Conservation (phyloP, 2,888 invertebrate species). For the Crocallis elinguaria region DNA sequence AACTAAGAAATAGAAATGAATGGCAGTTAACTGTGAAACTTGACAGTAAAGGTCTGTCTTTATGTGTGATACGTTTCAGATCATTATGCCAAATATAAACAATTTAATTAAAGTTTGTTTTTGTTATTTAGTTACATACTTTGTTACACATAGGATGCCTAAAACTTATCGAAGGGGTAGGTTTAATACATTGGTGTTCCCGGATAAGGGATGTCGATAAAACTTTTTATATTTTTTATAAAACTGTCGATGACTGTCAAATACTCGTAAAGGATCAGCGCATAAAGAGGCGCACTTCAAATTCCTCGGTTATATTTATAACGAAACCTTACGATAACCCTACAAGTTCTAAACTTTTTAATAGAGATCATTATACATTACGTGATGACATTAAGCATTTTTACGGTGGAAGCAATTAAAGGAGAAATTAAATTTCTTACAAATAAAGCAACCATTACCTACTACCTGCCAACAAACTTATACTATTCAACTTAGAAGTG, state of each 20-base stretch:
- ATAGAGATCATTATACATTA: background rate
- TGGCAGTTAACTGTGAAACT: too few relatives aligned
- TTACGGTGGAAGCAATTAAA: too few relatives aligned
- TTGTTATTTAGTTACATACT: background rate
- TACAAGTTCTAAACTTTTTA: conserved; percentile 19
- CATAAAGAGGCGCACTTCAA: conserved; percentile 47
- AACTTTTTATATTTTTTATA: too few relatives aligned
- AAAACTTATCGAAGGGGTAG: conserved; percentile 20
- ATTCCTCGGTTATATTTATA: conserved; percentile 35
- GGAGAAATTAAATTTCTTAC: background rate
- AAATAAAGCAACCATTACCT: background rate
- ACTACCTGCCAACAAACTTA: too few relatives aligned
- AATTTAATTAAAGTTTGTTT: too few relatives aligned
- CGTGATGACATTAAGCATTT: background rate
- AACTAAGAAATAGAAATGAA: too few relatives aligned
- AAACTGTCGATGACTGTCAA: conserved; percentile 58
- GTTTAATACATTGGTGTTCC: conserved; percentile 30
- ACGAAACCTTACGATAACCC: conserved; percentile 4
- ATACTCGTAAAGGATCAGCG: conserved; percentile 61
- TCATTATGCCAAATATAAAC: too few relatives aligned
- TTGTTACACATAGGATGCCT: conserved; percentile 1
- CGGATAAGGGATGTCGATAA: conserved; percentile 51
- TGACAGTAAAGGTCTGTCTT: too few relatives aligned
- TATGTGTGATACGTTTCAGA: too few relatives aligned
- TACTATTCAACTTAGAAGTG: too few relatives aligned